These are phyloP conservation scores for Leptogaster cylindrica DNA, from an alignment of 2,888 invertebrate genomes.

Conservation along the genomic window DNA sequence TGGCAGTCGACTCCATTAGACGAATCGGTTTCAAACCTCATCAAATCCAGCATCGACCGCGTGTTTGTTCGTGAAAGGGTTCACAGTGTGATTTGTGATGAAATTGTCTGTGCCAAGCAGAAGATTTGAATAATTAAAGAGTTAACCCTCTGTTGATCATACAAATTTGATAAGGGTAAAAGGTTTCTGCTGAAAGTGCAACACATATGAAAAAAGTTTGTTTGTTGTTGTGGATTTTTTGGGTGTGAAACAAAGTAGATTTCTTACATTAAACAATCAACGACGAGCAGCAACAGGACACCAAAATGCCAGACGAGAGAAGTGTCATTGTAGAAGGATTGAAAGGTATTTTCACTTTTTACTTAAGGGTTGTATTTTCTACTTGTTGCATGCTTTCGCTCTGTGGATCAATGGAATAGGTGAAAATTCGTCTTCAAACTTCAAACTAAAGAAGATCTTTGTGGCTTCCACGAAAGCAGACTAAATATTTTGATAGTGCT, in stretches of 20 bases:
- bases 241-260: background rate
- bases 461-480: no score
- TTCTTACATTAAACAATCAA: background rate
- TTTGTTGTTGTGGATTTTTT: no score
- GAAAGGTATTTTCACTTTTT: conserved; percentile 48
- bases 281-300: background rate
- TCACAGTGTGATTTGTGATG: conserved; percentile 4
- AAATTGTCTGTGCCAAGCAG: background rate
- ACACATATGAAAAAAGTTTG: background rate
- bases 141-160: background rate
- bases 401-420: background rate
- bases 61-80: conserved; percentile 4
- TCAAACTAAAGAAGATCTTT: no score
- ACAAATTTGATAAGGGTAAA: conserved; percentile 4
- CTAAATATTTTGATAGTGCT: no score
- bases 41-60: background rate
- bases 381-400: conserved; percentile 28
- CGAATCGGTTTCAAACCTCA: background rate
- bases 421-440: conserved; percentile 6
- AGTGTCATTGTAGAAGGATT: conserved; percentile 50
- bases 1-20: background rate
- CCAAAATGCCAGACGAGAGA: conserved; percentile 50
- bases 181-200: background rate
- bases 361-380: conserved; percentile 18
- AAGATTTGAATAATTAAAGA: conserved; percentile 8